Base-by-base conservation (phyloP, 2,797 vertebrate species). In the Arnoldichthys spilopterus region DNA sequence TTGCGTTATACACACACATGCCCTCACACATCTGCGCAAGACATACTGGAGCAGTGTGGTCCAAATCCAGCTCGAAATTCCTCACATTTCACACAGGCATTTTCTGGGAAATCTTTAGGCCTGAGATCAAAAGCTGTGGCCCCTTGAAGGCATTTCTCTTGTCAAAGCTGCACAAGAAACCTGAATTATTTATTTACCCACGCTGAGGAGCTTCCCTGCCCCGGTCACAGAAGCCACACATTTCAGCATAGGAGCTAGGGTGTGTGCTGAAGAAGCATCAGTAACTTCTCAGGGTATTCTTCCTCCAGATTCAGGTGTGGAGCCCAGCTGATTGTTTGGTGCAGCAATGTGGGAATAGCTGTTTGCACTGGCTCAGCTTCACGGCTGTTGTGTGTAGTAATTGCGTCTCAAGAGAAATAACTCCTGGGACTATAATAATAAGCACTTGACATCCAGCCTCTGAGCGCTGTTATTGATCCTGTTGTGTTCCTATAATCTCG, bases 101-200 rank as follows among this genome's bases (percentile, higher is more conserved):
- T 54, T 70, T 61, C 66, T 37, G 15, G 24, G 68, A 72, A 72
- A 64, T 8, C 67, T 58, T 71, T 53, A 54, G 9, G 26, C 61
- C 28, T 34, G 6, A 49, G 47, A 76, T 80, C 58, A 70, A 56
- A 58, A 28, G 32, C 12, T 49, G n/a, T 34, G 56, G 69, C 43
- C 16, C 53, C 58, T 72, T 72, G 59, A 72, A 72, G 32, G 71
- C 43, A 40, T 53, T 59, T 37, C 49, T 32, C 3, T n/a, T 34
- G 24, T 24, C 1, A 74, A 68, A 53, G 20, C 40, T 72, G 62
- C 22, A 68, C 7, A 15, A 3, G 26, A 66, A 53, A 6, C 4
- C 53, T 74, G 49, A 74, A 70, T 82, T 56, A 78, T 74, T 78
- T 82, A 67, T 82, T 74, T 26, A 67, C 28, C n/a, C 49, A 59